Conservation (phyloP, 1,140 invertebrate genomes). For the Euwallacea similis region DNA sequence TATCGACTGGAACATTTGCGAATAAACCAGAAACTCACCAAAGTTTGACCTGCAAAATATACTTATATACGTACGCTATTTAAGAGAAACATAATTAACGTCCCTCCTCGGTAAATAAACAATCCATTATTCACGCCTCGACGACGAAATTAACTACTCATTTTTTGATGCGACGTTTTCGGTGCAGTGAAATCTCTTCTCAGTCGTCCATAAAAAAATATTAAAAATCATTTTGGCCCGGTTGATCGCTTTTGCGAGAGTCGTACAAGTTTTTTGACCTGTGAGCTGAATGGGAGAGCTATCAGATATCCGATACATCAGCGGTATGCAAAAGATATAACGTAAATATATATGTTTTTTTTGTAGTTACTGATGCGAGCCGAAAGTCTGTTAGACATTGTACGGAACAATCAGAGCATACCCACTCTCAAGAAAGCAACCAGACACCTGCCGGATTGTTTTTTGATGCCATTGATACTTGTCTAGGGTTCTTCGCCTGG, state of each 20-base stretch:
- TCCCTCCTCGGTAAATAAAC: neutral
- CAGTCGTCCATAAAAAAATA: neutral
- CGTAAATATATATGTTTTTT: constrained; percentile 35
- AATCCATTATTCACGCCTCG: neutral
- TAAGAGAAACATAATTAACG: too few relatives aligned
- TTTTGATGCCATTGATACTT: constrained; percentile 33
- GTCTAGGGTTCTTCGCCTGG: constrained; percentile 3
- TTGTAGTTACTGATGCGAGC: constrained; percentile 41
- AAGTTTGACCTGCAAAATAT: too few relatives aligned
- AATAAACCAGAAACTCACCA: too few relatives aligned
- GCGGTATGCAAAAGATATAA: constrained; percentile 33
- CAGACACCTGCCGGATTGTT: constrained; percentile 27
- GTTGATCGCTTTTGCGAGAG: neutral
- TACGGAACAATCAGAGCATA: constrained; percentile 40
- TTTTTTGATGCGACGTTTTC: neutral
- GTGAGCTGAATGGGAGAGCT: constrained; percentile 17
- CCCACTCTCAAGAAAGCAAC: constrained; percentile 38
- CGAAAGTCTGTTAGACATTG: constrained; percentile 41
- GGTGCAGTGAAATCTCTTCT: neutral
- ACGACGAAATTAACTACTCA: neutral
- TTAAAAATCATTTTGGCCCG: neutral
- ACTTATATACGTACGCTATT: too few relatives aligned
- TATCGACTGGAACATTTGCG: too few relatives aligned
- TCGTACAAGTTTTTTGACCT: constrained; percentile 31
- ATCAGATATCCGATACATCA: constrained; percentile 31